Evolutionary conservation across 2,113 vertebrate species (phyloP).

Genomic region (Chaetura pelagica): DNA sequence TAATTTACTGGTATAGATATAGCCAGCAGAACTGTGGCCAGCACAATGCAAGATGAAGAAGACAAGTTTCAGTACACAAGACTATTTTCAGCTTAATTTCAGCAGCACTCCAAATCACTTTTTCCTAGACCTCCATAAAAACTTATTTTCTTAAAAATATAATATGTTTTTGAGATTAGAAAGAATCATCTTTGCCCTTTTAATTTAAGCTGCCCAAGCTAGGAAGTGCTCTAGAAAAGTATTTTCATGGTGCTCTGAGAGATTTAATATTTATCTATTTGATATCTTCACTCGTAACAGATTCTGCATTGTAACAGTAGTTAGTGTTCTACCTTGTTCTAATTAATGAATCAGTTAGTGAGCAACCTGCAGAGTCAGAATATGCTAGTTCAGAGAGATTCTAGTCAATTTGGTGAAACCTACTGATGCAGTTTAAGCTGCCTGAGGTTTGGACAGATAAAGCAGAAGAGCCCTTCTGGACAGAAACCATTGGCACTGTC

Average conservation of each 20-base stretch:
- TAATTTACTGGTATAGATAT: neutral
- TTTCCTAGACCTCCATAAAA: neutral
- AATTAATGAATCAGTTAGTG: conserved; percentile 71
- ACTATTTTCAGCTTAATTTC: neutral
- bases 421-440: neutral
- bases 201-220: conserved; percentile 8
- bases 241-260: conserved; percentile 21
- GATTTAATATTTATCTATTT: conserved; percentile 59
- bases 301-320: conserved; percentile 33
- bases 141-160: neutral
- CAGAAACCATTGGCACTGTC: neutral
- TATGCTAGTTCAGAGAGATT: conserved; percentile 43
- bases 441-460: neutral
- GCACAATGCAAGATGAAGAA: neutral
- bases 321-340: conserved; percentile 52
- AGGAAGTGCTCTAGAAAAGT: neutral
- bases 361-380: conserved; percentile 58
- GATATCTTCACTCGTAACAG: conserved; percentile 57
- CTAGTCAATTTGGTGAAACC: conserved; percentile 25
- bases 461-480: neutral
- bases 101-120: neutral
- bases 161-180: neutral
- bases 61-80: neutral
- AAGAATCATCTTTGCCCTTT: neutral
- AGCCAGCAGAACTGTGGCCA: neutral